Percentiles rank a stretch among this genome's conserved stretches.
Conservation (phyloP, 2,797 vertebrate species). For the Paguma larvata region DNA sequence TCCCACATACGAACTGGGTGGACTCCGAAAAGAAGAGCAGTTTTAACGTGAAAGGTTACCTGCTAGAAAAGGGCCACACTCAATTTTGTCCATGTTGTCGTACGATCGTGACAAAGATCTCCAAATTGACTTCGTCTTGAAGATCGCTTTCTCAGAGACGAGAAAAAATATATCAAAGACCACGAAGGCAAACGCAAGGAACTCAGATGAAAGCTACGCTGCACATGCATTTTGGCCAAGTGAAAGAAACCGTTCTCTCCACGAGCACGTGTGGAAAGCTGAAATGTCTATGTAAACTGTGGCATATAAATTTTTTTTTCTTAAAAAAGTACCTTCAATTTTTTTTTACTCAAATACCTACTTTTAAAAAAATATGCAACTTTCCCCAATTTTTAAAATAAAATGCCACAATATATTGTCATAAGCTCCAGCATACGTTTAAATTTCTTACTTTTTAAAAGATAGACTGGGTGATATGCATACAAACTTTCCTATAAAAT, state of each 20-base stretch:
- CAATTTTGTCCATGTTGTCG: constrained; percentile 70
- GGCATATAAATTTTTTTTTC: constrained; percentile 85
- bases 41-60: constrained; percentile 75
- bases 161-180: constrained; percentile 81
- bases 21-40: constrained; percentile 71
- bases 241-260: constrained; percentile 77
- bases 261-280: constrained; percentile 77
- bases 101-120: constrained; percentile 74
- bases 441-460: constrained; percentile 85
- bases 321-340: constrained; percentile 88
- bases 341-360: constrained; percentile 87
- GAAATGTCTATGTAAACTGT: constrained; percentile 86
- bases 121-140: constrained; percentile 73
- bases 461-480: constrained; percentile 83
- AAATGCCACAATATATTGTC: constrained; percentile 87
- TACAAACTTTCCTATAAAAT: constrained; percentile 87
- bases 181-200: constrained; percentile 79
- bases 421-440: constrained; percentile 83
- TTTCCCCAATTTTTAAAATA: constrained; percentile 87
- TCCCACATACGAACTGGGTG: constrained; percentile 71
- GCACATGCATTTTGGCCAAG: constrained; percentile 76
- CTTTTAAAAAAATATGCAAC: constrained; percentile 89
- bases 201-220: constrained; percentile 78
- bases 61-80: constrained; percentile 82
- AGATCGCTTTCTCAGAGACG: constrained; percentile 59